Conservation (phyloP, 1,140 invertebrate genomes). For the Euschistus heros region DNA sequence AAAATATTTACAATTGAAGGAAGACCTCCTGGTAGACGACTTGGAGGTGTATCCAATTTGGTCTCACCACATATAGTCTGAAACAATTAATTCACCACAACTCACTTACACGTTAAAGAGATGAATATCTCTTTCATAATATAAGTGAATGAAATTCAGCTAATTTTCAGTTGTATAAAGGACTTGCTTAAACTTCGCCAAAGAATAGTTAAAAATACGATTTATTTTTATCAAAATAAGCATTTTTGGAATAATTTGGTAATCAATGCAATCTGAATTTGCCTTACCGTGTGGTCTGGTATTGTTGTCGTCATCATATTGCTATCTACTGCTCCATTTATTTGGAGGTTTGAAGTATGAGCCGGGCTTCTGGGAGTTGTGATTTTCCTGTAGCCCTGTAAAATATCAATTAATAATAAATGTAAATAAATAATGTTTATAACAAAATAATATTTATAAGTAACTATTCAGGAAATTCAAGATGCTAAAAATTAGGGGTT, state of each 20-base stretch:
- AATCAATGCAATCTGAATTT: background rate
- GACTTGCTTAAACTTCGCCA: too few relatives aligned
- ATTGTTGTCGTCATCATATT: conserved; percentile 21
- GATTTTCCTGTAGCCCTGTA: conserved; percentile 23
- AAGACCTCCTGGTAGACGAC: background rate
- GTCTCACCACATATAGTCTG: conserved; percentile 7
- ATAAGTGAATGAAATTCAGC: too few relatives aligned
- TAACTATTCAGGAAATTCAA: background rate
- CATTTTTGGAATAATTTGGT: too few relatives aligned
- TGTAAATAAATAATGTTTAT: background rate
- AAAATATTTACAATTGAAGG: conserved; percentile 12
- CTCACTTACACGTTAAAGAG: too few relatives aligned
- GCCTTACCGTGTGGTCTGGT: conserved; percentile 21
- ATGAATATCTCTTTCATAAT: too few relatives aligned
- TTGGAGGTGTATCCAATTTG: conserved; percentile 14
- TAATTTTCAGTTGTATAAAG: too few relatives aligned
- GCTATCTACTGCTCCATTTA: conserved; percentile 13
- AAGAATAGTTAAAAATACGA: too few relatives aligned
- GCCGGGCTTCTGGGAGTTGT: conserved; percentile 19
- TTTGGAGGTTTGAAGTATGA: background rate
- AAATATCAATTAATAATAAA: conserved; percentile 1
- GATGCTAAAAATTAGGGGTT: background rate
- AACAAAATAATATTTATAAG: background rate
- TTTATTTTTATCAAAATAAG: too few relatives aligned
- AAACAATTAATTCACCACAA: background rate